phyloP scores from a whole-genome alignment of 2,113 vertebrate species.

The Dasyornis broadbenti region DNA sequence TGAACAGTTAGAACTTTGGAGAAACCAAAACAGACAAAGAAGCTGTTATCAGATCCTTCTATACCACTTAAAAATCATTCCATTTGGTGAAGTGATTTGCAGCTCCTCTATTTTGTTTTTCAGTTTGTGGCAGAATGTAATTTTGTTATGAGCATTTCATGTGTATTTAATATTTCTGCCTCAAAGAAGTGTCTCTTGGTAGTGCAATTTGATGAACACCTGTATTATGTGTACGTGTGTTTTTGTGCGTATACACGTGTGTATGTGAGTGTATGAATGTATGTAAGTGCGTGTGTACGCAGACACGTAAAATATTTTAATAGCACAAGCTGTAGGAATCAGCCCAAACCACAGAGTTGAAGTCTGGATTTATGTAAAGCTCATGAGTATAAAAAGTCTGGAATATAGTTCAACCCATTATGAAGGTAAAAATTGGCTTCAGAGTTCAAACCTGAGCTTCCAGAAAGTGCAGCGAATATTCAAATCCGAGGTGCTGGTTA shows the following conservation, averaged over 20 bases:
- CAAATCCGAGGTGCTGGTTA: neutral
- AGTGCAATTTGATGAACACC: neutral
- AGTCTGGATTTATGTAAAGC: neutral
- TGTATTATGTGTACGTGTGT: neutral
- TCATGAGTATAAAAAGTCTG: neutral
- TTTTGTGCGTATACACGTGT: fast-evolving
- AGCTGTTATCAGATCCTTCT: neutral
- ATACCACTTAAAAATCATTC: neutral
- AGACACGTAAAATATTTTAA: neutral
- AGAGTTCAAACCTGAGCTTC: neutral
- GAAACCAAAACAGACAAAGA: neutral
- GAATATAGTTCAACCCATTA: conserved; percentile 3
- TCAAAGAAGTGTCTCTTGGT: neutral
- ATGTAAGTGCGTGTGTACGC: neutral
- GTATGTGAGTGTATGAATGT: neutral
- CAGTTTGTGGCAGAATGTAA: neutral
- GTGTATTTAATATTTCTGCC: neutral
- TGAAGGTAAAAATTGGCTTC: neutral
- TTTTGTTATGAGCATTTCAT: neutral
- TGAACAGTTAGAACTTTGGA: neutral
- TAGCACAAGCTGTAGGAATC: neutral
- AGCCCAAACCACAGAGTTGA: neutral
- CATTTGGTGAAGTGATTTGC: conserved; percentile 11
- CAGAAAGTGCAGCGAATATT: conserved; percentile 7
- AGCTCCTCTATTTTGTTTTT: neutral